Base-by-base conservation (phyloP, 2,113 vertebrate genomes). In the Leuciscus idus region DNA sequence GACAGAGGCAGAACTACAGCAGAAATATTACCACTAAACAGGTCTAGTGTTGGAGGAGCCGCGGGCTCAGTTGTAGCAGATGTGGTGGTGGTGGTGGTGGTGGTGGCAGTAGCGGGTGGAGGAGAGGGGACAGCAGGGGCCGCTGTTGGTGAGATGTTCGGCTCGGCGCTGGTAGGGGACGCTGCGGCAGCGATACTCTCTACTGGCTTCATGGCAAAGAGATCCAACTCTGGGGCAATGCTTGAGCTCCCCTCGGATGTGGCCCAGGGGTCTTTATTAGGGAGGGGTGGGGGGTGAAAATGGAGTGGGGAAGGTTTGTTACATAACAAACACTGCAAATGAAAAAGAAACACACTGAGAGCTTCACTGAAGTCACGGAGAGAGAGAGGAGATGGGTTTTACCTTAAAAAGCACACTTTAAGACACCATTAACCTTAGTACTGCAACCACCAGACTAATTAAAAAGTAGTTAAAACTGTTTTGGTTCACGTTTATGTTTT, bases 161-260 rank as follows among this genome's bases (percentile, higher is more conserved):
- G 91, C 80, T 84, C 90, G 95, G 93, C 91, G 43, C 95, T 96
- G 95, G 95, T 94, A 92, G 96, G 96, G 93, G 95, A 96, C 93
- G 95, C 96, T 96, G 95, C 93, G 8, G 96, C 93, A 93, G 94
- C 95, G 92, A 93, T 95, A 91, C 94, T 95, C 93, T 97, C 96
- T 52, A 96, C 88, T 90, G 97, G 96, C 96, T 96, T 98, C 98
- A 99, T 99, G 91, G 98, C 98, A 95, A 99, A 99, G 92, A 99
- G 97, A 95, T 99, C 98, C 96, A 99, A 94, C 96, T 96, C 98
- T 76, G 97, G 96, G 89, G 97, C 96, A 94, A 97, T 95, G 92
- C 96, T 96, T 90, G 95, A 95, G 89, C 96, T 99, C 93, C 98
- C 98, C 95, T 99, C 98, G 4, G 98, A 98, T 4, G 98, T 96